Conservation (phyloP, 1,140 invertebrate genomes). For the Drosophila aff. region DNA sequence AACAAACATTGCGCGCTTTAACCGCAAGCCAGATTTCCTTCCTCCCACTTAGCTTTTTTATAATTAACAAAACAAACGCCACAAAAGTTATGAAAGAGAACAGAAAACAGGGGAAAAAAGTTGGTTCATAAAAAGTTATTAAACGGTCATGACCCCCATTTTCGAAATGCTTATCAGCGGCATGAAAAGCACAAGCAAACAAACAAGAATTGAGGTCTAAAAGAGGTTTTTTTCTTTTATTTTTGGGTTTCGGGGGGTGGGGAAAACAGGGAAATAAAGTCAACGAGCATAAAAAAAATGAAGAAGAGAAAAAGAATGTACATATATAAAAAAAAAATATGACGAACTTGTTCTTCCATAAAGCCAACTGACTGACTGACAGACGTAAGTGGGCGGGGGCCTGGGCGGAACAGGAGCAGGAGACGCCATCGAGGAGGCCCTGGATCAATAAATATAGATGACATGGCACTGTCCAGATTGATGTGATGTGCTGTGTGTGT, state of each 20-base stretch:
- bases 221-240: constrained; percentile 14
- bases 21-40: constrained; percentile 22
- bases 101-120: constrained; percentile 42
- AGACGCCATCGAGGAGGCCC: constrained; percentile 57
- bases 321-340: constrained; percentile 21
- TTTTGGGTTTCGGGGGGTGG: not conserved
- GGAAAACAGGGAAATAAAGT: constrained; percentile 5
- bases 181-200: constrained; percentile 47
- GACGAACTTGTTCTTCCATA: constrained; percentile 64
- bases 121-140: constrained; percentile 78
- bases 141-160: constrained; percentile 84
- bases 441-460: constrained; percentile 83
- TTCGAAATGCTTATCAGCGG: constrained; percentile 79
- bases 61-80: constrained; percentile 65
- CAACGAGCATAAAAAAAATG: constrained; percentile 40
- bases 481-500: constrained; percentile 30
- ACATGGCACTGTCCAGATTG: constrained; percentile 79
- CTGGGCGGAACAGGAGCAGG: constrained; percentile 51
- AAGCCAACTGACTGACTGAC: constrained; percentile 23
- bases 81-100: constrained; percentile 57
- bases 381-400: constrained; percentile 9
- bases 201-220: constrained; percentile 31
- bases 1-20: constrained; percentile 12
- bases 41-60: constrained; percentile 34
- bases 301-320: constrained; percentile 36